These are phyloP conservation scores for Zaprionus tsacasi DNA, from an alignment of 1,140 invertebrate genomes.

Conservation along the genomic window DNA sequence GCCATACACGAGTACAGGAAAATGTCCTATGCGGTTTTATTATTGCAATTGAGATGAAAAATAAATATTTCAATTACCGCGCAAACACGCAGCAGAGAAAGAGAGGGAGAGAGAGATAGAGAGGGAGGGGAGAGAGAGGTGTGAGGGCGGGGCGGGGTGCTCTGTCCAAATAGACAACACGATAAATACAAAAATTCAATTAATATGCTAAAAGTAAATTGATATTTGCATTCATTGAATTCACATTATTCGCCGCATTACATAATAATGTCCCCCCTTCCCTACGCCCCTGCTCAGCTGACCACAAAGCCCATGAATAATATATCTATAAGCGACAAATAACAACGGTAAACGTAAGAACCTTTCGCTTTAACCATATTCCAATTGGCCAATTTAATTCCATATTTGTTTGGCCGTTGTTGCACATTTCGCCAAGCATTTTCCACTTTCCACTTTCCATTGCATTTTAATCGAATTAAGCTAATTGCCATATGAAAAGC, in stretches of 20 bases:
- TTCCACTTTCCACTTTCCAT: constrained; percentile 25
- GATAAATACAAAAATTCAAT: constrained; percentile 77
- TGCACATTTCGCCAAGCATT: constrained; percentile 5
- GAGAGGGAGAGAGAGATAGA: no score
- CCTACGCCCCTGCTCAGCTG: not conserved
- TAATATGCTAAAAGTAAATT: constrained; percentile 81
- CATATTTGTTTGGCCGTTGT: constrained; percentile 12
- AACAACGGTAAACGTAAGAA: constrained; percentile 16
- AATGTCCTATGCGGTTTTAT: constrained; percentile 64
- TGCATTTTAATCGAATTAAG: constrained; percentile 73
- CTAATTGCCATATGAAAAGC: constrained; percentile 72
- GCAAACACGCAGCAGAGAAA: constrained; percentile 38
- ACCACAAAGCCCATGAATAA: constrained; percentile 44
- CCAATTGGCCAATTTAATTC: constrained; percentile 36
- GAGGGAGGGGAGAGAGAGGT: not conserved
- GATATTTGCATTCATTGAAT: constrained; percentile 68
- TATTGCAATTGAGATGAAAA: constrained; percentile 74
- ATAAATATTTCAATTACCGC: constrained; percentile 77
- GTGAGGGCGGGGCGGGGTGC: not conserved
- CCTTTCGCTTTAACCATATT: constrained; percentile 13
- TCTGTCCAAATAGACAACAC: constrained; percentile 58
- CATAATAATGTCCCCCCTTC: constrained; percentile 39
- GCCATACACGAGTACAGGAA: constrained; percentile 35
- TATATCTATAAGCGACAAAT: constrained; percentile 36
- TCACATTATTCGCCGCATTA: constrained; percentile 52